phyloP scores from a whole-genome alignment of 2,888 invertebrate species.

The Phalera bucephala region DNA sequence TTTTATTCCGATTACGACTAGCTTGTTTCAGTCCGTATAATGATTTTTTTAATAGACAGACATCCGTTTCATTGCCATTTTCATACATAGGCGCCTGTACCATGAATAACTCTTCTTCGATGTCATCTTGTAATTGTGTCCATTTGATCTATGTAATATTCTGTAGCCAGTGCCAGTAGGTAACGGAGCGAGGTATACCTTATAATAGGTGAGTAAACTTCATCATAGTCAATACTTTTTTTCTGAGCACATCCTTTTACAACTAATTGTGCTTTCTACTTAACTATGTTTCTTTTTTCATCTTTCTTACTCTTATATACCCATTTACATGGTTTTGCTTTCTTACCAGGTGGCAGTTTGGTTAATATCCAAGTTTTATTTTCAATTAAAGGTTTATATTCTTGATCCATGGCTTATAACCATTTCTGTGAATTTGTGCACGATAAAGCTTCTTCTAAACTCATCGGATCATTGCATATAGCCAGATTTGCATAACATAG shows the following conservation, averaged over 20 bases:
- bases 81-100: no score
- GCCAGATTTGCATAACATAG: background rate
- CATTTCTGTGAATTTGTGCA: background rate
- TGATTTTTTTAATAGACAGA: no score
- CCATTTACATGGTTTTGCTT: background rate
- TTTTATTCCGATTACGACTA: no score
- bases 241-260: constrained; percentile 10
- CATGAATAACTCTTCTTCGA: constrained; percentile 14
- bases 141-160: constrained; percentile 10
- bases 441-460: background rate
- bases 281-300: background rate
- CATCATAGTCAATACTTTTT: constrained; percentile 5
- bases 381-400: background rate
- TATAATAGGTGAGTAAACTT: constrained; percentile 5
- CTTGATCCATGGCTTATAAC: background rate
- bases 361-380: background rate
- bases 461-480: background rate
- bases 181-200: constrained; percentile 7
- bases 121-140: constrained; percentile 10
- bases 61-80: constrained; percentile 1
- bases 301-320: no score
- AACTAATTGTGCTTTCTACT: constrained; percentile 11
- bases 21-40: no score
- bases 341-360: background rate
- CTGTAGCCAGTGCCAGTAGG: constrained; percentile 7